Evolutionary conservation across 1,140 invertebrate species (phyloP).

Genomic region (Asbolus verrucosus): DNA sequence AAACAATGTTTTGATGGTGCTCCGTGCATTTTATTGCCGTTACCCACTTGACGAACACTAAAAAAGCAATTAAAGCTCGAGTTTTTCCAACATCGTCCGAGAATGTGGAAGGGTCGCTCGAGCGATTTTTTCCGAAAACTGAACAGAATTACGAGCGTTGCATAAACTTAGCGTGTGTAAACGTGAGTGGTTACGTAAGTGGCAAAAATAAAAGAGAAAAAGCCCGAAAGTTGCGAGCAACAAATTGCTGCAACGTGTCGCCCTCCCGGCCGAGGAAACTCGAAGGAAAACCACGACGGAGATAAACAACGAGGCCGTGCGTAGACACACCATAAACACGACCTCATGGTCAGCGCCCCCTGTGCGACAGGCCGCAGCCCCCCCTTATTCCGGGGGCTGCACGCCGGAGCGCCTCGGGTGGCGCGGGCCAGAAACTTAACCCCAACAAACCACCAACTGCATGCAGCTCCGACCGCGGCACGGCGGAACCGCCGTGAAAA

Average conservation of each 20-base stretch:
- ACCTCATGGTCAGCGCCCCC: slow-evolving; percentile 54
- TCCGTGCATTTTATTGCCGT: not conserved
- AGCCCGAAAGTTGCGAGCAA: too few species aligned
- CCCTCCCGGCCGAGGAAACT: not conserved
- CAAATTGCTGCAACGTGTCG: too few species aligned
- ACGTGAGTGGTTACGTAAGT: too few species aligned
- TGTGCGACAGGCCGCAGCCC: slow-evolving; percentile 54
- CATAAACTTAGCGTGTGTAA: not conserved
- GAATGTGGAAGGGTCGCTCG: not conserved
- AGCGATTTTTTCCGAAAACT: not conserved
- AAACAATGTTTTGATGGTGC: not conserved
- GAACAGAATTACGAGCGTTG: too few species aligned
- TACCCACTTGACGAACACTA: not conserved
- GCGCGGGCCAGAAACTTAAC: not conserved
- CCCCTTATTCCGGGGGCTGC: slow-evolving; percentile 54
- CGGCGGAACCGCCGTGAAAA: too few species aligned
- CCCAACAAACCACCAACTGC: not conserved
- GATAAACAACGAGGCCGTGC: not conserved
- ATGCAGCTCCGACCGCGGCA: slow-evolving; percentile 35
- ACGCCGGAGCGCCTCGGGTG: slow-evolving; percentile 45
- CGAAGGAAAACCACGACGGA: not conserved
- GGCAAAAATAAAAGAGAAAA: too few species aligned
- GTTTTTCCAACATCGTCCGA: not conserved
- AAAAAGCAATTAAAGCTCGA: slow-evolving; percentile 23
- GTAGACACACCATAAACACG: not conserved